Evolutionary conservation across 1,140 invertebrate genomes (phyloP).

Genomic region (Platyura marginata): DNA sequence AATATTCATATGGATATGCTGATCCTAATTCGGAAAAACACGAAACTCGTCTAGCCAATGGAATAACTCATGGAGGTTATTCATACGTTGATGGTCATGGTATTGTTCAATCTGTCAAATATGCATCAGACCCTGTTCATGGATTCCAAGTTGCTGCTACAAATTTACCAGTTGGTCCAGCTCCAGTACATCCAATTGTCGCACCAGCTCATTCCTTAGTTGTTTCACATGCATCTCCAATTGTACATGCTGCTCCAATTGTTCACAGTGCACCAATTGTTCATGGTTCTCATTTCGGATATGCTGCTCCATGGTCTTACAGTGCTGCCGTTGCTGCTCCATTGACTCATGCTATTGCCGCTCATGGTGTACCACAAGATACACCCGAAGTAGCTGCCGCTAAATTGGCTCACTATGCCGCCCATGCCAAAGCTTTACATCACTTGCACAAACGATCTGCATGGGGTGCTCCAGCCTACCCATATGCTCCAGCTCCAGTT

Average conservation of each 20-base stretch:
- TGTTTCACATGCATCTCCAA: constrained; percentile 1
- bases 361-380: constrained; percentile 10
- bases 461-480: constrained; percentile 2
- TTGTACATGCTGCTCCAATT: constrained; percentile 2
- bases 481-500: constrained; percentile 10
- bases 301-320: constrained; percentile 10
- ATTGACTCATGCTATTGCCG: constrained; percentile 2
- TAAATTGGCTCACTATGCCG: constrained; percentile 20
- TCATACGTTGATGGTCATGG: constrained; percentile 52
- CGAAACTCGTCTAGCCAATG: constrained; percentile 41
- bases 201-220: not conserved
- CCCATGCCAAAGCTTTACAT: constrained; percentile 15
- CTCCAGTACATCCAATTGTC: not conserved
- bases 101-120: constrained; percentile 40
- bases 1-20: constrained; percentile 42
- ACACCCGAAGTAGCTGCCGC: constrained; percentile 27
- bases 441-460: not conserved
- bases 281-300: constrained; percentile 10
- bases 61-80: constrained; percentile 44
- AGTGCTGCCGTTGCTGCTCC: constrained; percentile 9
- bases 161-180: constrained; percentile 34
- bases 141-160: constrained; percentile 46
- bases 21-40: constrained; percentile 43
- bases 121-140: constrained; percentile 41
- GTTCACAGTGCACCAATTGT: constrained; percentile 6